phyloP scores from a whole-genome alignment of 64 coral and sea anemone species.

The Pocillopora verrucosa region DNA sequence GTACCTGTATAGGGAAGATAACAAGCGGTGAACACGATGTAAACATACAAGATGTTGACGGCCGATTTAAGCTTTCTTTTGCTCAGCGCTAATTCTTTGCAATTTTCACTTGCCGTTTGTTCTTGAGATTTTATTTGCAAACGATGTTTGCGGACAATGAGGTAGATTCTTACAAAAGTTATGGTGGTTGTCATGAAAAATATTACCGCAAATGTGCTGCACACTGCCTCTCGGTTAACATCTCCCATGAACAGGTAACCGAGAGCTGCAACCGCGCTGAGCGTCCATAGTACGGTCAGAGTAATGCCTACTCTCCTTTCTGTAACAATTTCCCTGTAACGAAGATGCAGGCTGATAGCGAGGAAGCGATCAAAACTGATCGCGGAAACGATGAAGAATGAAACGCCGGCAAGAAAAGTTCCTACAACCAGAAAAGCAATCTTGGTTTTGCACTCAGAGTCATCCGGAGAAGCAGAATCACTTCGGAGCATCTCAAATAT shows the following conservation, averaged over 20 bases:
- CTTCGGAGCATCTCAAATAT: neutral
- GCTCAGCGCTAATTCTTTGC: neutral
- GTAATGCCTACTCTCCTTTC: neutral
- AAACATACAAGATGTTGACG: neutral
- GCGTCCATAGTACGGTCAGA: neutral
- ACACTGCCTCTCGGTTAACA: neutral
- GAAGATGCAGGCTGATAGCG: conserved; percentile 15
- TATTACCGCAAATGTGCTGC: neutral
- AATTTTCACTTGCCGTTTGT: neutral
- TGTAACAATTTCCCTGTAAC: conserved; percentile 30
- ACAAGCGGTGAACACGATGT: neutral
- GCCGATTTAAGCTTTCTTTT: conserved; percentile 11
- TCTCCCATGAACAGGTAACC: neutral
- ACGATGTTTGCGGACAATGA: neutral
- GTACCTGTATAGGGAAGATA: conserved; percentile 5
- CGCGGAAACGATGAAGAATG: neutral
- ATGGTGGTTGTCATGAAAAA: conserved; percentile 14
- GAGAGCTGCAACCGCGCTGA: neutral
- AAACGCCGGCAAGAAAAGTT: neutral
- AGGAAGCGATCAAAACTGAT: conserved; percentile 30
- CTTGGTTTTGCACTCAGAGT: neutral
- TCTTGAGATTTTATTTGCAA: conserved; percentile 2
- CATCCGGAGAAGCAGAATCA: neutral
- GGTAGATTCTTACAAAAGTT: conserved; percentile 27
- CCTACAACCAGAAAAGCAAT: neutral